Base-by-base conservation (phyloP, 2,888 invertebrate genomes). In the Diadegma fenestrale region DNA sequence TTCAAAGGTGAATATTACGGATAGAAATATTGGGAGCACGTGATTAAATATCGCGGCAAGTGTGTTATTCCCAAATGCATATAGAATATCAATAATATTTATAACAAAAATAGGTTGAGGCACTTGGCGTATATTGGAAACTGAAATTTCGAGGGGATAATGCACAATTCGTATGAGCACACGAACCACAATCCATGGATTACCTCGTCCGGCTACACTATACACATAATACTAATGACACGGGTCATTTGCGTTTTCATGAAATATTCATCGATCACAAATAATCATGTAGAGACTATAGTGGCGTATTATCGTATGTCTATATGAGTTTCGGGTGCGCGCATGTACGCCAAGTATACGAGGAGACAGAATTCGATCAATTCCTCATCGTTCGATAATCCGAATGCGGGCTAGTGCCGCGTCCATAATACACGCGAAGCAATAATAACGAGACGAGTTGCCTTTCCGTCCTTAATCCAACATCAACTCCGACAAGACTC, bases 211-310 rank as follows among this genome's bases (percentile, higher is more conserved):
- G 19, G 71, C 79, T 66, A 51, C 66, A 41, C 51, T 26, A 30
- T 64, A 63, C 54, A 54, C 72, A 76, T 80, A 72, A 82, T 80
- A 85, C 85, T 76, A 85, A 85, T 85, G 80, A 76, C 85, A 80
- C 71, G 66, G 82, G 79, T 80, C 79, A 82, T 82, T 85, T 82
- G 82, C 82, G 85, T 85, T 85, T 85, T 82, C 82, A 85, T 85
- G 85, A 80, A 85, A 85, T 85, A 85, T 85, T 85, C 85, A 85
- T 82, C 77, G 72, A 80, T 80, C 66, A 63, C 51, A 71, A 82
- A 82, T 85, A 77, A 80, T 77, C 22, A 80, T 76, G 76, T 63
- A 69, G 17, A n/a, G 48, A 26, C 14, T 66, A 68, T 61, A 64
- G 26, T 37, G 26, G 41, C 66, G 14, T 58, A 68, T 78, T 68